Evolutionary conservation across 2,888 invertebrate genomes (phyloP).

Genomic region (Archips xylosteana): DNA sequence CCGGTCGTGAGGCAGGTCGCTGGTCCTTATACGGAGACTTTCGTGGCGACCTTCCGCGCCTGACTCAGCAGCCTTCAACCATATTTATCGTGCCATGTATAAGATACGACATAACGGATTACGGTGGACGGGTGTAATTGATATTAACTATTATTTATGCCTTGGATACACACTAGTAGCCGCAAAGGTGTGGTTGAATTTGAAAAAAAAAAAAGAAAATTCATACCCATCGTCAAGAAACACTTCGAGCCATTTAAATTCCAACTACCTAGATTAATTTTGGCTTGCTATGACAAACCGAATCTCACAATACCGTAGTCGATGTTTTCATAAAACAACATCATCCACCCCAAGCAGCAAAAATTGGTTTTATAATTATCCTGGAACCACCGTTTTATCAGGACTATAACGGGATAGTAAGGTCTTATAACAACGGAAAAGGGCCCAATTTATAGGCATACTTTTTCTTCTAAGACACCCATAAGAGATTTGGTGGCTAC

Average conservation of each 20-base stretch:
- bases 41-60: slow-evolving; percentile 2
- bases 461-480: no score
- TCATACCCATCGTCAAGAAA: no score
- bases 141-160: background rate
- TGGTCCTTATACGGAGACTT: slow-evolving; percentile 1
- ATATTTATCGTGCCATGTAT: background rate
- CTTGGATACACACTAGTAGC: background rate
- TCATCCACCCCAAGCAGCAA: no score
- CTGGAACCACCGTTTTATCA: no score
- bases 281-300: background rate
- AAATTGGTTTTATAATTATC: no score
- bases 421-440: no score
- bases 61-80: background rate
- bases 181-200: no score
- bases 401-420: no score
- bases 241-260: no score
- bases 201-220: no score
- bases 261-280: background rate
- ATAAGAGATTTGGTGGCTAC: no score
- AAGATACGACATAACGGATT: background rate
- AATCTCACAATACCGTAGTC: background rate
- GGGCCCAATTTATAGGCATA: no score
- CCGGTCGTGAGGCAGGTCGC: background rate
- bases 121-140: background rate
- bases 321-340: background rate